Evolutionary conservation across 1,140 invertebrate species (phyloP).

Genomic region (Trichoplusia ni): DNA sequence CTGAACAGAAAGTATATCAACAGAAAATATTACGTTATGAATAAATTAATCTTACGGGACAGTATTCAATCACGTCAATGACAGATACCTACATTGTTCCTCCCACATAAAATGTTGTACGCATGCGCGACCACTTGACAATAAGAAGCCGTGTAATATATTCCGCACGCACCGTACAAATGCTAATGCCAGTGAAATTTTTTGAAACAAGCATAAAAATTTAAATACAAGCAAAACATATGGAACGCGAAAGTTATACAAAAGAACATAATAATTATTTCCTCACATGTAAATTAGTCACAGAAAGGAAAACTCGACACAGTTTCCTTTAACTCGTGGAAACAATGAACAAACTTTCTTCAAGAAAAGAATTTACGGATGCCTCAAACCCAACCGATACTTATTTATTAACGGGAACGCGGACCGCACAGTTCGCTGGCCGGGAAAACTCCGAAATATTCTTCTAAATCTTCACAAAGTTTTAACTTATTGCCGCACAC

Average conservation of each 20-base stretch:
- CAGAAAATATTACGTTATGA: no score
- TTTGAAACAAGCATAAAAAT: conserved; percentile 36
- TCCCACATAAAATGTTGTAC: background rate
- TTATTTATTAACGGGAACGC: conserved; percentile 61
- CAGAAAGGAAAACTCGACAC: conserved; percentile 60
- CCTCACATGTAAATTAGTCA: conserved; percentile 67
- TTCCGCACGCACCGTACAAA: conserved; percentile 9
- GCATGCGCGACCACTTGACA: background rate
- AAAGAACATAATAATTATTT: conserved; percentile 59
- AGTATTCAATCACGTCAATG: no score
- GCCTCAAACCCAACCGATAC: conserved; percentile 43
- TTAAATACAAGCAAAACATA: conserved; percentile 30
- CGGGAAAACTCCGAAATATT: conserved; percentile 5
- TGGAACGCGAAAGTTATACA: conserved; percentile 42
- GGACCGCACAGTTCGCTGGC: conserved; percentile 42
- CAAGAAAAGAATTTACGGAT: conserved; percentile 51
- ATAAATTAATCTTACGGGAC: no score
- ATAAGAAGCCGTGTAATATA: background rate
- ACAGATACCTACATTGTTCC: no score
- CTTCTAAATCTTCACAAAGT: conserved; percentile 3
- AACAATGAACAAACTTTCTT: conserved; percentile 69
- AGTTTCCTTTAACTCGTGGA: conserved; percentile 63
- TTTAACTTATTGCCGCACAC: background rate
- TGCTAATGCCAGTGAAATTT: conserved; percentile 42
- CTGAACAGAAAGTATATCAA: no score